Evolutionary conservation across 2,888 invertebrate species (phyloP), one percentile per base, ranked within the genome.

Genomic region (Azorinus chamasolen): DNA sequence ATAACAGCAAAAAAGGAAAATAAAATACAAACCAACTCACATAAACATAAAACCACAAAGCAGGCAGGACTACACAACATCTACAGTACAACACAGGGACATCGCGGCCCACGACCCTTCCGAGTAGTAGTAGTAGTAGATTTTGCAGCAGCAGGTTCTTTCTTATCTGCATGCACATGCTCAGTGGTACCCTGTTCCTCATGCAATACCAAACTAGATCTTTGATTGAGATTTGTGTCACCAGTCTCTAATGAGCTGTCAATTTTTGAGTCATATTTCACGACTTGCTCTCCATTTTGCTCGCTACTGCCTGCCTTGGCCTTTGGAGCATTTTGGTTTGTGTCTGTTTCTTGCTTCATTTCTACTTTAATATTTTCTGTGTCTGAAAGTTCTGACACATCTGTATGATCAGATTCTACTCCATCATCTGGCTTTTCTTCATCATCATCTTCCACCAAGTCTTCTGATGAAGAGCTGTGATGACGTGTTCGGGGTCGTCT

Each of bases 391-490:
- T 55, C 20, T 20, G 55, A 55, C 10, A 55, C 62, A 18, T 54
- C 54, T 18, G 37, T 62, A 32, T 48, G 22, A n/a, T 62, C 63
- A 4, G 74, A 68, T 37, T 55, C 55, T 20, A 75, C 61, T 22
- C 66, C 57, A 32, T 32, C 32, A 32, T 6, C 25, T 10, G 41
- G 25, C 1, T 39, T 39, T 64, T 69, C 64, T 22, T 46, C 55
- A 5, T 46, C 63, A 18, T 65, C 64, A 18, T 65, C 64, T 20
- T 73, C 70, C 16, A 64, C 48, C 22, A 69, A 81, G 64, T 90
- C 90, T 79, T 90, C 90, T 1, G 90, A 90, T 1, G 90, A 90
- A 1, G 89, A 89, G 45, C 90, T 90, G 66, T 90, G 90, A 63
- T 90, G 90, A 3, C 89, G 78, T 2, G 71, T 70, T 4, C 71